phyloP scores from a whole-genome alignment of 2,113 vertebrate species.

The Crotalus helleri region DNA sequence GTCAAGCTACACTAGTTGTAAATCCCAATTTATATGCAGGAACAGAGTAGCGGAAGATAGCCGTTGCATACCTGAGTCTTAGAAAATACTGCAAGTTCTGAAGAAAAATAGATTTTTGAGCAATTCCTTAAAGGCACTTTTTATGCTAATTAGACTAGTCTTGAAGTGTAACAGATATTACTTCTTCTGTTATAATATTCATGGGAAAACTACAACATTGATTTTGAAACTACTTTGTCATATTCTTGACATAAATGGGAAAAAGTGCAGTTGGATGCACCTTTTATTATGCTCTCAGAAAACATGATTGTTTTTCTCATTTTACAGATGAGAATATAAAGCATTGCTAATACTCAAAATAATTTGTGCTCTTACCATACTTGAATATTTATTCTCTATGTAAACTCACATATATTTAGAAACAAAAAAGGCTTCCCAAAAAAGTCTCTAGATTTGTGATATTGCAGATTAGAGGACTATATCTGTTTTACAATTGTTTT shows the following conservation, averaged over 20 bases:
- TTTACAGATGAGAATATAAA: neutral
- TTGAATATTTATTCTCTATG: neutral
- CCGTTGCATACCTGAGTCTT: neutral
- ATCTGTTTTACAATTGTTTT: neutral
- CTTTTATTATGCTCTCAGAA: neutral
- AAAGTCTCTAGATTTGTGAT: neutral
- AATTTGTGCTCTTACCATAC: neutral
- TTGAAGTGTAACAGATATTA: constrained; percentile 1
- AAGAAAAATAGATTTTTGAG: neutral
- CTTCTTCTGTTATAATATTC: constrained; percentile 1
- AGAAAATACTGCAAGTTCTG: neutral
- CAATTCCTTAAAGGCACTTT: neutral
- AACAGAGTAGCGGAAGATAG: neutral
- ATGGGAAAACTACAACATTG: neutral
- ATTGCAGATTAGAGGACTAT: neutral
- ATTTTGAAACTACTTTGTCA: constrained; percentile 14
- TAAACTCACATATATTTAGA: neutral
- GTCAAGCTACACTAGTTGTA: neutral
- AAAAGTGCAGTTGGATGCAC: neutral
- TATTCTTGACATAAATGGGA: neutral
- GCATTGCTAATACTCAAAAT: neutral
- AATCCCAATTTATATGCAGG: neutral
- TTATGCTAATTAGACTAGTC: neutral
- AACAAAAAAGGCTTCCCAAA: neutral
- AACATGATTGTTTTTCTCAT: neutral